These are phyloP conservation scores for Volucella inflata DNA, from an alignment of 2,888 invertebrate species.

Conservation along the genomic window DNA sequence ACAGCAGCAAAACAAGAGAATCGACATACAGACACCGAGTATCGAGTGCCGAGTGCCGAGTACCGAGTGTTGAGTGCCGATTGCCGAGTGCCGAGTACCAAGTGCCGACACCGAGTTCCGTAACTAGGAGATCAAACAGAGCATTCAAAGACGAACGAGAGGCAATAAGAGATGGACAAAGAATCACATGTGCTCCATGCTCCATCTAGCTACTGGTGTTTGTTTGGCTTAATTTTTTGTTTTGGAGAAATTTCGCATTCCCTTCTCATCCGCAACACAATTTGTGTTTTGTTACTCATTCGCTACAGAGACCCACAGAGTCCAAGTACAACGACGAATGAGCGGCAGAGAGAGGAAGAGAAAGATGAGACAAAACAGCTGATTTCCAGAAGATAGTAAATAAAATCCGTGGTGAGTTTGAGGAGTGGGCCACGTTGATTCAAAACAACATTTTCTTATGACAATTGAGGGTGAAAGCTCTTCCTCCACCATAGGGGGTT, in stretches of 20 bases:
- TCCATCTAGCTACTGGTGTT: slow-evolving; percentile 39
- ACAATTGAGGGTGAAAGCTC: slow-evolving; percentile 51
- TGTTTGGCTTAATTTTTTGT: background rate
- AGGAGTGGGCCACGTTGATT: slow-evolving; percentile 54
- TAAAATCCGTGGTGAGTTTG: slow-evolving; percentile 60
- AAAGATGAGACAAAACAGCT: slow-evolving; percentile 55
- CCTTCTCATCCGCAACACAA: slow-evolving; percentile 16
- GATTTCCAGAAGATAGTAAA: slow-evolving; percentile 59
- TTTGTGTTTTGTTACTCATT: slow-evolving; percentile 72
- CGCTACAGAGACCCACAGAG: slow-evolving; percentile 48
- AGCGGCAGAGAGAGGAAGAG: slow-evolving; percentile 21
- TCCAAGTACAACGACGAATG: slow-evolving; percentile 7
- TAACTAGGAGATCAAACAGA: background rate
- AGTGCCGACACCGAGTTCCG: too few relatives aligned
- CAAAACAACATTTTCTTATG: slow-evolving; percentile 2
- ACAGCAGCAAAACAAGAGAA: slow-evolving; percentile 63
- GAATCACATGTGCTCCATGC: slow-evolving; percentile 62
- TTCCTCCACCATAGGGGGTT: background rate
- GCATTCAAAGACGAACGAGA: slow-evolving; percentile 49
- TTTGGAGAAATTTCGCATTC: slow-evolving; percentile 38
- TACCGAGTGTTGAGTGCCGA: too few relatives aligned
- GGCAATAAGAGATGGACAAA: slow-evolving; percentile 51
- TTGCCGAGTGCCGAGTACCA: too few relatives aligned
- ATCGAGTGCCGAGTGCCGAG: background rate
- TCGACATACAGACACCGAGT: slow-evolving; percentile 45